Base-by-base conservation (phyloP, 2,888 invertebrate genomes). In the Halictus ligatus region DNA sequence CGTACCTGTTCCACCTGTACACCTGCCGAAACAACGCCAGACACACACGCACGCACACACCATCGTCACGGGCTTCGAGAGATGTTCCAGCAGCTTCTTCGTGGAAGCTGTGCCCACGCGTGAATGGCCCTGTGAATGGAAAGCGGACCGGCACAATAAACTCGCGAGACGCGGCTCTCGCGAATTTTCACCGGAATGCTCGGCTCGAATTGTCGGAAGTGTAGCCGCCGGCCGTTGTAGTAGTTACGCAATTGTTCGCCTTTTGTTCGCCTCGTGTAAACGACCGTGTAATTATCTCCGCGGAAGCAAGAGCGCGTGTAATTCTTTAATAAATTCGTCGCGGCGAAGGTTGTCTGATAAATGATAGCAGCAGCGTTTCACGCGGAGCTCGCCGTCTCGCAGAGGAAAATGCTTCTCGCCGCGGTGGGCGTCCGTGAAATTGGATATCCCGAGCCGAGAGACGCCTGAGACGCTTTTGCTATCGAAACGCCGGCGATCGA, bases 21-120 rank as follows among this genome's bases (percentile, higher is more conserved):
- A 91, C 91, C 91, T 91, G 90, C 89, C 90, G 78, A 91, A 91
- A 86, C 91, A 91, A 90, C 85, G 83, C 90, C 86, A 35, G 78
- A 35, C 35, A 35, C 35, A 35, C 35, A 3, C 60, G 79, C 67
- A 46, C 73, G 60, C 50, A 25, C 25, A 15, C 0, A 6, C 15
- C 18, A 18, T 21, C n/a, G 29, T 18, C 25, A 10, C 21, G 8
- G 15, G 48, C 12, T 21, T 67, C 67, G 48, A 12, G n/a, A 35
- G 46, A 64, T 79, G 74, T 58, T 71, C 64, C 40, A 29, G 46
- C 35, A 15, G 25, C 18, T 50, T 81, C 75, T 15, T 64, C 60
- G 60, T 29, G 54, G 69, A 71, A 13, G 54, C 78, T 35, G 50
- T 0, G 3, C 48, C 48, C 35, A 35, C 48, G 58, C 40, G 64